Evolutionary conservation across 1,140 invertebrate genomes (phyloP).

Genomic region (Drosophila kohkoa): DNA sequence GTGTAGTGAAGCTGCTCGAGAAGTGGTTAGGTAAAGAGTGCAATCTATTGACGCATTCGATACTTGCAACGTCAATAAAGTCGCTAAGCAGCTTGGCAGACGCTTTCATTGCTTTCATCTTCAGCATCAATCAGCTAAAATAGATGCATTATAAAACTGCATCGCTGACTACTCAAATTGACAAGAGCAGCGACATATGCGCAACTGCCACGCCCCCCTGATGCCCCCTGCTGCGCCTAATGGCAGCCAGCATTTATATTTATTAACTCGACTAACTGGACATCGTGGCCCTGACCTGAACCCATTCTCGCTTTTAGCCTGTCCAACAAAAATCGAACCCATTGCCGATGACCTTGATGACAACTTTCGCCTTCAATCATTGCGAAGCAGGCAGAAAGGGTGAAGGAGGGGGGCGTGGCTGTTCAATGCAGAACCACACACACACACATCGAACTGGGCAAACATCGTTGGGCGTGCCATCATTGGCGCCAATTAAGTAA

Average conservation of each 20-base stretch:
- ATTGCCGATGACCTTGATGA: slow-evolving; percentile 58
- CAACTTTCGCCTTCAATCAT: slow-evolving; percentile 65
- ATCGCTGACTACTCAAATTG: slow-evolving; percentile 5
- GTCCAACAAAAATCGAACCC: background rate
- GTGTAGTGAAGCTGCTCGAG: slow-evolving; percentile 4
- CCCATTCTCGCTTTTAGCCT: slow-evolving; percentile 6
- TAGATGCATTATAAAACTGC: slow-evolving; percentile 12
- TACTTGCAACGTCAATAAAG: slow-evolving; percentile 10
- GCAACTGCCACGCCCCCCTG: slow-evolving; percentile 47
- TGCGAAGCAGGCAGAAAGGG: slow-evolving; percentile 20
- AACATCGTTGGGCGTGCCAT: slow-evolving; percentile 41
- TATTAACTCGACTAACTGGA: slow-evolving; percentile 59
- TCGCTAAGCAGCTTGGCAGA: slow-evolving; percentile 9
- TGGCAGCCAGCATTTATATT: slow-evolving; percentile 64
- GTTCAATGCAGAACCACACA: slow-evolving; percentile 61
- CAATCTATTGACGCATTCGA: slow-evolving; percentile 31
- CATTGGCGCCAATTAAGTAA: slow-evolving; percentile 73
- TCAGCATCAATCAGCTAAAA: slow-evolving; percentile 17
- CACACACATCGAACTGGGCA: slow-evolving; percentile 54
- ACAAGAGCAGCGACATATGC: slow-evolving; percentile 1
- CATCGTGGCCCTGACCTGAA: slow-evolving; percentile 52
- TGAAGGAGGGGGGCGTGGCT: slow-evolving; percentile 31
- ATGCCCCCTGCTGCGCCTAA: slow-evolving; percentile 24
- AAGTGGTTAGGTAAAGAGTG: background rate
- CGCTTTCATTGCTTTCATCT: background rate